Evolutionary conservation across 2,888 invertebrate genomes (phyloP), one percentile per base, ranked within the genome.

Genomic region (Drosophila recens): DNA sequence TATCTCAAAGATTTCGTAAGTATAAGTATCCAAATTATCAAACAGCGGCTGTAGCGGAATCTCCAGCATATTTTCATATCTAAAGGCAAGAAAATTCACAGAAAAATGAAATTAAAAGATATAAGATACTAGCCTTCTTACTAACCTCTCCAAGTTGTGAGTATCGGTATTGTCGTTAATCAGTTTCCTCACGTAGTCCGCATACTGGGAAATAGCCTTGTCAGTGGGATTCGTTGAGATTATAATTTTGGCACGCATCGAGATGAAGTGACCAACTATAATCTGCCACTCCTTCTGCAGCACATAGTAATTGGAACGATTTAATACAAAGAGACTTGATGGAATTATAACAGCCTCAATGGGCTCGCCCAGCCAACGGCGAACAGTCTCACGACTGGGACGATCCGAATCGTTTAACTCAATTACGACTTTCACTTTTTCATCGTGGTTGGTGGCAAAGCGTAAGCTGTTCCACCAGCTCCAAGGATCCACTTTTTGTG

Each of bases 1-100:
- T 91, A 97, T 97, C 93, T 99, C 99, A 93, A 99, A 99, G 23
- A 98, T 96, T 94, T 99, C 98, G 91, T 99, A 99, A 0, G 99
- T 98, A 88, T 97, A 96, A 11, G 97, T 97, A 92, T 99, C 98
- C 67, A 99, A 94, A 93, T 99, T 98, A 91, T 99, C 99, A 91
- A 97, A 96, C 5, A 99, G 93, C 0, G 99, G 99, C 93, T 99
- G 98, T 54, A 98, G 93, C 3, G 98, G 97, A 83, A 95, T 96
- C 93, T 99, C 98, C 6, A 99, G 94, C 85, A 96, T 96, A 92
- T 99, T 98, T 93, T 98, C 98, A 93, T 97, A 99, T 1, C 98
- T 97, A 6, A 6, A 71, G 40, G 2, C 11, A 48, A 13, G 3
- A 51, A 38, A n/a, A 36, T 23, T n/a, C n/a, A 23, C 8, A 15